Conservation (phyloP, 2,888 invertebrate species). For the Tromatobia lineatoria region DNA sequence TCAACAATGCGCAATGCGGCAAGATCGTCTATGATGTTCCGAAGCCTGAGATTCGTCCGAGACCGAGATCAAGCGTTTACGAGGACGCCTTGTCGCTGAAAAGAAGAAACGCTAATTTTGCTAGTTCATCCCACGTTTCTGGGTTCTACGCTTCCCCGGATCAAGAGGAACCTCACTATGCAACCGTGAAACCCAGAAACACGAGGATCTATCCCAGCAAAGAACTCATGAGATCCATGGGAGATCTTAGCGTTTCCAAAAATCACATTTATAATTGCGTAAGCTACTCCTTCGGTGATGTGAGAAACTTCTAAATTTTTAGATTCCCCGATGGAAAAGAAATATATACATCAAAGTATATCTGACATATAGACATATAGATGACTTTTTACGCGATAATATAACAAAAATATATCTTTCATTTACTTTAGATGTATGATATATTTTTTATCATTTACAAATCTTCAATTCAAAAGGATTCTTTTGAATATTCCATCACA, state of each 20-base stretch:
- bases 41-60: slow-evolving; percentile 16
- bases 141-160: slow-evolving; percentile 62
- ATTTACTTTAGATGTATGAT: too few relatives aligned
- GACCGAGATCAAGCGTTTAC: slow-evolving; percentile 73
- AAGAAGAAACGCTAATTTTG: slow-evolving; percentile 60
- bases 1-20: not conserved
- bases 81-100: slow-evolving; percentile 73
- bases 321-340: too few relatives aligned
- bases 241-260: not conserved
- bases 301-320: not conserved
- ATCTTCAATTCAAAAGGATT: not conserved
- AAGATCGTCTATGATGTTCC: slow-evolving; percentile 73
- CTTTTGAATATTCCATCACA: not conserved
- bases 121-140: not conserved
- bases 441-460: too few relatives aligned
- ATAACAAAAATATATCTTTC: too few relatives aligned
- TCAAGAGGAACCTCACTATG: slow-evolving; percentile 66
- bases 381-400: too few relatives aligned
- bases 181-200: slow-evolving; percentile 72
- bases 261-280: not conserved
- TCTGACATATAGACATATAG: too few relatives aligned
- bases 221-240: slow-evolving; percentile 61
- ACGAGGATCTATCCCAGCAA: slow-evolving; percentile 46
- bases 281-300: not conserved
- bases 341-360: not conserved